Conservation (phyloP, 2,113 vertebrate species). For the Tachycineta bicolor region DNA sequence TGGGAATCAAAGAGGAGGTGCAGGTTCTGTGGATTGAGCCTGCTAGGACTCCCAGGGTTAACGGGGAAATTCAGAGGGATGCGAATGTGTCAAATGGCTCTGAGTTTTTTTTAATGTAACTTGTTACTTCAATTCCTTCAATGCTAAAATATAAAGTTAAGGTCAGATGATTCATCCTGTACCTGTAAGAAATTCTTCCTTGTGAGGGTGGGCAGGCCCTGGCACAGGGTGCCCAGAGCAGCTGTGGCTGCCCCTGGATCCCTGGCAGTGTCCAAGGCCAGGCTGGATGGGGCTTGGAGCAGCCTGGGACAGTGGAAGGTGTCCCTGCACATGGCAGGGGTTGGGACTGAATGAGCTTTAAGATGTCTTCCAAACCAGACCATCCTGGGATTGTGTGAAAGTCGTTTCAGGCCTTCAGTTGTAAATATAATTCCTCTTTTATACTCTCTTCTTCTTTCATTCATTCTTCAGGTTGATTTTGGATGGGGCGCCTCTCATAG, state of each 20-base stretch:
- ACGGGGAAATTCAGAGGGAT: rapidly evolving
- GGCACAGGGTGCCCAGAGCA: neutral
- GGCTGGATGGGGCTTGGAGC: rapidly evolving
- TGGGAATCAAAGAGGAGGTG: neutral
- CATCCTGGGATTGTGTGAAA: neutral
- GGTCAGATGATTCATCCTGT: neutral
- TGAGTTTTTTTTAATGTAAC: neutral
- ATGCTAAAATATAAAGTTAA: neutral
- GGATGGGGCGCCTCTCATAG: slow-evolving; percentile 91
- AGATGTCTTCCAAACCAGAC: neutral
- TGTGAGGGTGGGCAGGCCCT: rapidly evolving
- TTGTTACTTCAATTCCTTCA: neutral
- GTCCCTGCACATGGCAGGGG: neutral
- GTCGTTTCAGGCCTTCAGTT: neutral
- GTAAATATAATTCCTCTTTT: neutral
- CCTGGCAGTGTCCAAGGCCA: neutral
- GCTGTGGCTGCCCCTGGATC: neutral
- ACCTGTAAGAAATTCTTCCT: neutral
- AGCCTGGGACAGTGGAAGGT: rapidly evolving
- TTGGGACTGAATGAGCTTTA: rapidly evolving
- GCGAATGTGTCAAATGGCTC: rapidly evolving
- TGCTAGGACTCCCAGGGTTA: neutral
- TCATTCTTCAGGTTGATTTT: slow-evolving; percentile 81
- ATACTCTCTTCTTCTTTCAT: neutral
- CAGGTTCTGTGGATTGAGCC: neutral